Conservation (phyloP, 2,113 vertebrate genomes). For the Leptobrachium leishanense region DNA sequence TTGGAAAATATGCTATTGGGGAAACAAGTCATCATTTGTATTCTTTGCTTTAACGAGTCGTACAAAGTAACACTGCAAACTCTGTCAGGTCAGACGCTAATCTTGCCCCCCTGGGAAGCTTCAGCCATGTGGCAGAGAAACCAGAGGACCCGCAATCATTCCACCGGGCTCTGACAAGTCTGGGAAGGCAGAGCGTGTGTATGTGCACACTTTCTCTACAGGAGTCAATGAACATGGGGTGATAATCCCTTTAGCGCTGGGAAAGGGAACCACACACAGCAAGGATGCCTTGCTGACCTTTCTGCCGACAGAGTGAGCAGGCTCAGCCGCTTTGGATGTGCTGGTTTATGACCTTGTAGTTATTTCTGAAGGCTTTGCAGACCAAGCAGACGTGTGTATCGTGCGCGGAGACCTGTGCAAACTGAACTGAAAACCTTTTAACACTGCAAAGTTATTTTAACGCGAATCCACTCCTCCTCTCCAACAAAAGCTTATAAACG, state of each 20-base stretch:
- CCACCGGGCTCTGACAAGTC: neutral
- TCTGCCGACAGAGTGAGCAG: neutral
- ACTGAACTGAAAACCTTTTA: neutral
- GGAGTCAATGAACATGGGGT: neutral
- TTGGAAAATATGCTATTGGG: no score
- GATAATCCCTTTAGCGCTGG: constrained; percentile 11
- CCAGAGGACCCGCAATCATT: neutral
- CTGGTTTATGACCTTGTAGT: neutral
- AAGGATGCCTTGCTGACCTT: neutral
- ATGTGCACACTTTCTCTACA: neutral
- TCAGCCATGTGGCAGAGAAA: neutral
- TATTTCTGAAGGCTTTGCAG: neutral
- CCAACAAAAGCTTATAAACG: neutral
- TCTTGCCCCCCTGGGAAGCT: no score
- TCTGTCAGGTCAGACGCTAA: no score
- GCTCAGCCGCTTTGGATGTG: neutral
- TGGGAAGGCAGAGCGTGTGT: neutral
- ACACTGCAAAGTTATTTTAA: neutral
- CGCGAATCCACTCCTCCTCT: neutral
- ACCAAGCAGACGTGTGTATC: neutral
- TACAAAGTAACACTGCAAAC: no score
- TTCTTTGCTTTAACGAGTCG: no score
- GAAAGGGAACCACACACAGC: constrained; percentile 7
- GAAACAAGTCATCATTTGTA: no score
- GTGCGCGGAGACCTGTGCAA: neutral